Evolutionary conservation across 2,113 vertebrate species (phyloP).

Genomic region (Leuciscus idus): DNA sequence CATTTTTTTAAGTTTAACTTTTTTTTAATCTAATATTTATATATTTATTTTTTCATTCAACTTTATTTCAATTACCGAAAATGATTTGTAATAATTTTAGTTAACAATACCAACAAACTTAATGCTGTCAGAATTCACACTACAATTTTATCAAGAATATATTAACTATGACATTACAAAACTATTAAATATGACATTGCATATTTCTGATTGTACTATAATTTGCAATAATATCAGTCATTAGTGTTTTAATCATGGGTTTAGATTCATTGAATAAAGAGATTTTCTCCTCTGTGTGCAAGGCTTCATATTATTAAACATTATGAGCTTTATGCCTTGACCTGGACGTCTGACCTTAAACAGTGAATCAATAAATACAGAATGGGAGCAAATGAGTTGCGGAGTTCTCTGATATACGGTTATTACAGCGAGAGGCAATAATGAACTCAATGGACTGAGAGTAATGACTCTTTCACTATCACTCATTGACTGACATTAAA

Average conservation of each 20-base stretch:
- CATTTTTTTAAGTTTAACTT: no score
- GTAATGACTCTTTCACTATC: slow-evolving; percentile 41
- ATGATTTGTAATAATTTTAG: no score
- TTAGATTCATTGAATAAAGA: background rate
- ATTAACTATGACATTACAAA: no score
- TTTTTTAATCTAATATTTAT: no score
- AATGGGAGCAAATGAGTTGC: slow-evolving; percentile 13
- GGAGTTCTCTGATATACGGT: slow-evolving; percentile 22
- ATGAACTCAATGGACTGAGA: slow-evolving; percentile 49
- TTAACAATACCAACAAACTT: no score
- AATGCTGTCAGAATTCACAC: no score
- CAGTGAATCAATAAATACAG: slow-evolving; percentile 42
- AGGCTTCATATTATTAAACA: background rate
- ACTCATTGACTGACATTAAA: slow-evolving; percentile 42
- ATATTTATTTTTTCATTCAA: no score
- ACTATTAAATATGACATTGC: no score
- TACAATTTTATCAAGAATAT: no score
- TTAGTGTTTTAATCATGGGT: background rate
- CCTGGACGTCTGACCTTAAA: slow-evolving; percentile 34
- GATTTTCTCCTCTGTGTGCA: background rate
- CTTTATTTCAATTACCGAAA: no score
- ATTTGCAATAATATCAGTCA: background rate
- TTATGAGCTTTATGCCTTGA: slow-evolving; percentile 12
- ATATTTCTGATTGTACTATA: background rate
- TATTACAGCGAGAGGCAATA: slow-evolving; percentile 35